These are phyloP conservation scores for Cottus gobio DNA, from an alignment of 2,113 vertebrate species.

Conservation along the genomic window DNA sequence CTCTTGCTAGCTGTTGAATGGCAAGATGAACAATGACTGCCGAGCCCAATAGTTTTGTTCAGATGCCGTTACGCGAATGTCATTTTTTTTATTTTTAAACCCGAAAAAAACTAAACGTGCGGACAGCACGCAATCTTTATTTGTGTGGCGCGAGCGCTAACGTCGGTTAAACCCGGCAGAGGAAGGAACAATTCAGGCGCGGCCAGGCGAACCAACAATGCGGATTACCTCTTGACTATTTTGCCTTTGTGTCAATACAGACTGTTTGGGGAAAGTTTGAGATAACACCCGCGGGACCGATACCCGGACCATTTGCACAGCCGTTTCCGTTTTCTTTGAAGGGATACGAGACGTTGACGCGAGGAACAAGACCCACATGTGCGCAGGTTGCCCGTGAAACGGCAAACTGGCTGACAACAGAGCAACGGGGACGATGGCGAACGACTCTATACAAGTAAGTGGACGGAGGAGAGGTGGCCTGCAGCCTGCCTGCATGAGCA, in stretches of 20 bases:
- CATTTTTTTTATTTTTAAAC: not conserved
- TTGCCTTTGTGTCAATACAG: slow-evolving; percentile 65
- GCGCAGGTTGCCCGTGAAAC: slow-evolving; percentile 48
- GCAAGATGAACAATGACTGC: slow-evolving; percentile 50
- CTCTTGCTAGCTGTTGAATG: slow-evolving; percentile 65
- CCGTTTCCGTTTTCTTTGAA: not conserved
- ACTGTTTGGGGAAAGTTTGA: slow-evolving; percentile 44
- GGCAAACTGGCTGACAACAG: slow-evolving; percentile 19
- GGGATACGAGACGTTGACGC: slow-evolving; percentile 4
- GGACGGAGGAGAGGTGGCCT: slow-evolving; percentile 9
- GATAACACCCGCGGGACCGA: not conserved
- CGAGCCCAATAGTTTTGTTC: slow-evolving; percentile 3
- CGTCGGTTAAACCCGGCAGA: slow-evolving; percentile 18
- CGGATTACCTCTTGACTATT: slow-evolving; percentile 69
- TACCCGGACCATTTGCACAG: not conserved
- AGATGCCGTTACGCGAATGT: not conserved
- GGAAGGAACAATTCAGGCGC: slow-evolving; percentile 67
- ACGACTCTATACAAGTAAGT: slow-evolving; percentile 86
- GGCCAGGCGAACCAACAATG: slow-evolving; percentile 66
- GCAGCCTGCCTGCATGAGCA: not conserved
- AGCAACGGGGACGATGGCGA: slow-evolving; percentile 77
- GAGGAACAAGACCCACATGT: slow-evolving; percentile 40
- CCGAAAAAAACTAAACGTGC: not conserved
- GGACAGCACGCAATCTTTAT: slow-evolving; percentile 12
- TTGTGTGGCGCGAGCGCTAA: not conserved